Evolutionary conservation across 2,888 invertebrate species (phyloP), one percentile per base, ranked within the genome.

Genomic region (Papilio demoleus): DNA sequence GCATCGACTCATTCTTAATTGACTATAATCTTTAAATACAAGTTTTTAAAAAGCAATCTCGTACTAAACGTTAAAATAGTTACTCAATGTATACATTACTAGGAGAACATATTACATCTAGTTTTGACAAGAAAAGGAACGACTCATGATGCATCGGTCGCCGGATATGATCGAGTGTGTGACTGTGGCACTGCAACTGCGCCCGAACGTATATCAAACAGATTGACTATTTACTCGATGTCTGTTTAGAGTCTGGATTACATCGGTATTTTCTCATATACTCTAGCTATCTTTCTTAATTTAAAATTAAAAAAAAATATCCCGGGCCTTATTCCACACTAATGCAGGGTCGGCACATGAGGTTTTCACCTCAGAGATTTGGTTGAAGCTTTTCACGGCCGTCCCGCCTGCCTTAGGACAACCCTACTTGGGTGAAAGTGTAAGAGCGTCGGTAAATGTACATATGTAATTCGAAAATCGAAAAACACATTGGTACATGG

Each of bases 111-210:
- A n/a, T n/a, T 31, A 56, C 24, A 17, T 56, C 53, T 56, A 56
- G 31, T 31, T 56, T 14, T 50, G n/a, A 53, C 53, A 47, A 1
- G 31, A 56, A 17, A 56, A n/a, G 22, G 31, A 56, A 56, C n/a
- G 31, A 56, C 17, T 31, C 53, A 31, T 56, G 53, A 56, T 56
- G 53, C 17, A 56, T 56, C 45, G 45, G 31, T 45, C 34, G 19
- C 17, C 42, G 45, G 62, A 45, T 8, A 62, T 62, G 62, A 62
- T 47, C 62, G 62, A 62, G 62, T 61, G 61, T 45, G 27, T 56
- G 53, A 31, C 53, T 31, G 53, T 17, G 31, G 31, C 53, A 56
- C n/a, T 56, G 53, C 31, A 56, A 31, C 53, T 56, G 53, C 31
- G n/a, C 27, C n/a, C 31, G 31, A 56, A 56, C 53, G 53, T 56